Evolutionary conservation across 2,888 invertebrate genomes (phyloP).

Genomic region (Dolomedes plantarius): DNA sequence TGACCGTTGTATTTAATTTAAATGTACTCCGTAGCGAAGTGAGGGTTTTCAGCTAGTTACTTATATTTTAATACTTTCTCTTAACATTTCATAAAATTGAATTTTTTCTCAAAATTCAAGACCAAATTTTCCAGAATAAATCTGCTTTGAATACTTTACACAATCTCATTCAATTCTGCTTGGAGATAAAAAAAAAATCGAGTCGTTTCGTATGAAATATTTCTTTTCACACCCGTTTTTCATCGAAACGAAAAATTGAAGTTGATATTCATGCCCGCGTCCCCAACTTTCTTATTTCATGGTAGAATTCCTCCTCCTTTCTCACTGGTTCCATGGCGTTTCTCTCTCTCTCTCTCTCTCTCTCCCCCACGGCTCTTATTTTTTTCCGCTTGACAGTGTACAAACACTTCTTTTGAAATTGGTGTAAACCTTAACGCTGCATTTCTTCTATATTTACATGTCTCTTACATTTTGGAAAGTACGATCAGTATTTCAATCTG

Average conservation of each 20-base stretch:
- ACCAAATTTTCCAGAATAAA: too few relatives aligned
- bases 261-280: not conserved
- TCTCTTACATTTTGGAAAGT: not conserved
- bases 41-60: too few relatives aligned
- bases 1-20: too few relatives aligned
- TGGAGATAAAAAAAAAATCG: too few relatives aligned
- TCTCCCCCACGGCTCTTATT: not conserved
- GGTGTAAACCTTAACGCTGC: not conserved
- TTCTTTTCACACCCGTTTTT: not conserved
- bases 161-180: too few relatives aligned
- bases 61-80: too few relatives aligned
- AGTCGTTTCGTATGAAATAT: not conserved
- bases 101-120: too few relatives aligned
- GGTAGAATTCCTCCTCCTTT: not conserved
- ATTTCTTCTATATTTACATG: constrained; percentile 1
- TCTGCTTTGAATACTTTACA: too few relatives aligned
- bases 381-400: not conserved
- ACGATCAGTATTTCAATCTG: not conserved
- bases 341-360: too few relatives aligned
- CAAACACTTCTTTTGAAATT: not conserved
- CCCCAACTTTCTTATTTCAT: constrained; percentile 4
- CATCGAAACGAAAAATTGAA: not conserved
- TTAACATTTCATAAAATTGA: too few relatives aligned
- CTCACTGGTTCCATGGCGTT: too few relatives aligned
- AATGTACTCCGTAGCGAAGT: too few relatives aligned